phyloP scores from a whole-genome alignment of 2,888 invertebrate genomes.

The Cerastis rubricosa region DNA sequence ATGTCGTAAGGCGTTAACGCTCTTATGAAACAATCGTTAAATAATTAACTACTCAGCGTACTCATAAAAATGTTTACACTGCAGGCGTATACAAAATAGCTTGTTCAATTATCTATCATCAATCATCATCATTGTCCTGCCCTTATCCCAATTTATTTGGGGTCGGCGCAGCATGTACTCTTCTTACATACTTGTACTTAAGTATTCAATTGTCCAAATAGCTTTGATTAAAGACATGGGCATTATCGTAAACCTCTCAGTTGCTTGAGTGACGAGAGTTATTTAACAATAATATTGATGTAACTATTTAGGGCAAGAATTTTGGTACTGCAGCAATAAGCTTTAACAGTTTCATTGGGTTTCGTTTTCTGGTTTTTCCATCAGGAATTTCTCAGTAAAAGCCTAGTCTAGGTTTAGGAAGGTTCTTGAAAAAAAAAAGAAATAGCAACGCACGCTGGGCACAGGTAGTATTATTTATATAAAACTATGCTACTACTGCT shows the following conservation, averaged over 20 bases:
- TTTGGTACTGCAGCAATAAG: slow-evolving; percentile 2
- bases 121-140: too few species aligned
- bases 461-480: too few species aligned
- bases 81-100: background rate
- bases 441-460: too few species aligned
- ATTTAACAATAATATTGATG: background rate
- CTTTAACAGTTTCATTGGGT: background rate
- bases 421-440: too few species aligned
- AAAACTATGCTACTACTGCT: too few species aligned
- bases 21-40: background rate
- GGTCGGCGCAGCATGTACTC: too few species aligned
- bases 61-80: background rate
- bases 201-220: too few species aligned
- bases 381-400: background rate
- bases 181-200: too few species aligned
- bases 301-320: slow-evolving; percentile 4
- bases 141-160: too few species aligned
- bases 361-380: background rate
- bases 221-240: slow-evolving; percentile 2
- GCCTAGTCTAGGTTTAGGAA: too few species aligned
- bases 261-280: background rate
- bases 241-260: background rate
- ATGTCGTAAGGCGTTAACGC: too few species aligned
- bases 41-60: background rate
- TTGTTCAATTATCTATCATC: too few species aligned